Percentiles rank a stretch among this genome's conserved stretches.
Conservation (phyloP, 2,888 invertebrate species). For the Leptinotarsa peninsularis region DNA sequence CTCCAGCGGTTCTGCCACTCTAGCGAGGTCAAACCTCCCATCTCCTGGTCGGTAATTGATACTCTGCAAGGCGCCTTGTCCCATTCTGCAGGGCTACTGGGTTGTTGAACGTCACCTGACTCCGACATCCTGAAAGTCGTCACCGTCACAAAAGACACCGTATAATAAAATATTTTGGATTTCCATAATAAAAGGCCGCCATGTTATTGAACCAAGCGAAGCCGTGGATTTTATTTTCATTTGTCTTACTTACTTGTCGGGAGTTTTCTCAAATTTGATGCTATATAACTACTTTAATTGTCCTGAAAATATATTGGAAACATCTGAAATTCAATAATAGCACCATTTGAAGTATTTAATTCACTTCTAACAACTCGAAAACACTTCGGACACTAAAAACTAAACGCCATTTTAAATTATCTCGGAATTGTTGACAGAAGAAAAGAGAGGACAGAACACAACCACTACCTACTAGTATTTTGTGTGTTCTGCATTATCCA, state of each 20-base stretch:
- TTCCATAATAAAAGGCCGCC: slow-evolving; percentile 45
- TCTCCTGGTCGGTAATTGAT: slow-evolving; percentile 74
- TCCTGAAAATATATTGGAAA: slow-evolving; percentile 1
- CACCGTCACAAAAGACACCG: slow-evolving; percentile 32
- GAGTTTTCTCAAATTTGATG: slow-evolving; percentile 33
- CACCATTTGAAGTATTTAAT: slow-evolving; percentile 12
- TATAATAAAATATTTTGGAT: slow-evolving; percentile 12
- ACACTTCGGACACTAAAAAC: not conserved
- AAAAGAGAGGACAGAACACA: no score
- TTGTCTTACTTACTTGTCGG: slow-evolving; percentile 37
- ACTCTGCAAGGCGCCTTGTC: slow-evolving; percentile 69
- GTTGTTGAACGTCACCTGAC: slow-evolving; percentile 56
- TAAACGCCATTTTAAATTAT: slow-evolving; percentile 9
- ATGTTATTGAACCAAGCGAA: slow-evolving; percentile 43
- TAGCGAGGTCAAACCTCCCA: slow-evolving; percentile 73
- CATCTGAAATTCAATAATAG: slow-evolving; percentile 14
- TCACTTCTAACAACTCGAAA: slow-evolving; percentile 6
- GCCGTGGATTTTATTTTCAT: slow-evolving; percentile 37
- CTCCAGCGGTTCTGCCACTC: slow-evolving; percentile 79
- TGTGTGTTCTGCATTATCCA: no score
- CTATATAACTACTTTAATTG: slow-evolving; percentile 31
- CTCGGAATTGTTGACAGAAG: not conserved
- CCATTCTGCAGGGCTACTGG: slow-evolving; percentile 69
- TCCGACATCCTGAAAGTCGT: slow-evolving; percentile 60
- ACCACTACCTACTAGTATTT: no score